phyloP scores from a whole-genome alignment of 2,113 vertebrate species.

The Pterocles orientalis region DNA sequence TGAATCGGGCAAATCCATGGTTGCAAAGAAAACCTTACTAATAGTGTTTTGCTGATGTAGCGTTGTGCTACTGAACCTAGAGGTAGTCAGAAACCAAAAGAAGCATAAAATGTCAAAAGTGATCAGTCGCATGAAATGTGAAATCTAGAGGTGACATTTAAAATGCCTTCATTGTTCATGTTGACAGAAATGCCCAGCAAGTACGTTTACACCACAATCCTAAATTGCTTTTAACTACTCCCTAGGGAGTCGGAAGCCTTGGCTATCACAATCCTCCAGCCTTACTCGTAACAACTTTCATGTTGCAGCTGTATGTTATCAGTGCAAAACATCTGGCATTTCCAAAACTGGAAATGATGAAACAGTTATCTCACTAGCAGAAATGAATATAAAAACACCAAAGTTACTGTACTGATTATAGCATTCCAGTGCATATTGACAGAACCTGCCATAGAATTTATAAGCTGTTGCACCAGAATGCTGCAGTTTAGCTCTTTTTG shows the following conservation, averaged over 20 bases:
- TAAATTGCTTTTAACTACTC: not conserved
- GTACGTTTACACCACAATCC: not conserved
- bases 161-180: not conserved
- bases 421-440: not conserved
- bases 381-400: not conserved
- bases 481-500: not conserved
- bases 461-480: not conserved
- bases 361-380: not conserved
- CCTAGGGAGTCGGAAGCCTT: not conserved
- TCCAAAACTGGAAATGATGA: not conserved
- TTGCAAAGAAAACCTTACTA: not conserved
- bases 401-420: not conserved
- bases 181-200: not conserved
- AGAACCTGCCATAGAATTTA: not conserved
- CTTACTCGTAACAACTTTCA: not conserved
- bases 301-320: conserved; percentile 32
- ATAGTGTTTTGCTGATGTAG: not conserved
- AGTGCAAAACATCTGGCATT: conserved; percentile 41
- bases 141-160: not conserved
- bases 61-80: not conserved
- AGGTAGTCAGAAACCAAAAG: not conserved
- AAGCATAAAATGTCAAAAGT: not conserved
- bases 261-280: conserved; percentile 46
- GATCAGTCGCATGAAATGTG: not conserved
- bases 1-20: not conserved